Base-by-base conservation (phyloP, 2,113 vertebrate genomes). In the Empidonax alnorum region DNA sequence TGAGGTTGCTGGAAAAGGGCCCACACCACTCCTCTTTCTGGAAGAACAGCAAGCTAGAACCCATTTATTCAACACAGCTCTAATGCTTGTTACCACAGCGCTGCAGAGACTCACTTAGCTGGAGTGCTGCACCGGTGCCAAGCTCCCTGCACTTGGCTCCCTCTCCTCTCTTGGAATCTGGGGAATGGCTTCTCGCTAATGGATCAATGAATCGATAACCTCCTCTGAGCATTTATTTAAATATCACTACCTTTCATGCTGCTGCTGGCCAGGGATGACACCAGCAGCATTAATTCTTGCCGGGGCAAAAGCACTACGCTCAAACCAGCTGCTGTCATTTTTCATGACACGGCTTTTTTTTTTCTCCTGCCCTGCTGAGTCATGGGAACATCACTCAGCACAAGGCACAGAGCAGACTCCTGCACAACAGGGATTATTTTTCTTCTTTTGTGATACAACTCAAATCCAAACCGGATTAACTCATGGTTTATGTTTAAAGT, bases 1-100 rank as follows among this genome's bases (percentile, higher is more conserved):
- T 37, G 72, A 77, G 81, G 56, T 3, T 63, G 72, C 76, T 94
- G 96, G 90, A 93, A 84, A 49, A 61, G 85, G 24, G 93, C 94
- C 93, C 79, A 21, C 72, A 30, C 27, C 1, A 3, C 79, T 52
- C 65, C 49, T 27, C 68, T 8, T 55, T 33, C 92, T 68, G 88
- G 27, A 80, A 49, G 75, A 86, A 25, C 24, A 23, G 75, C 59
- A 72, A 80, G 74, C 89, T 85, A 18, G 87, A 37, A 88, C 84
- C 50, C 90, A 66, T 87, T 77, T 15, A 24, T 4, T 28, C 62
- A 24, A 2, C 0, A 2, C 63, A 24, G 63, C 78, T 72, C 41
- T 31, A 10, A 16, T 13, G 33, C 52, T 46, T 18, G 50, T 33
- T 58, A 6, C 69, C 61, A 8, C 78, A 46, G 3, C 0, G 1